These are phyloP conservation scores for Malthinus seriepunctatus DNA, from an alignment of 2,888 invertebrate species.

Conservation along the genomic window DNA sequence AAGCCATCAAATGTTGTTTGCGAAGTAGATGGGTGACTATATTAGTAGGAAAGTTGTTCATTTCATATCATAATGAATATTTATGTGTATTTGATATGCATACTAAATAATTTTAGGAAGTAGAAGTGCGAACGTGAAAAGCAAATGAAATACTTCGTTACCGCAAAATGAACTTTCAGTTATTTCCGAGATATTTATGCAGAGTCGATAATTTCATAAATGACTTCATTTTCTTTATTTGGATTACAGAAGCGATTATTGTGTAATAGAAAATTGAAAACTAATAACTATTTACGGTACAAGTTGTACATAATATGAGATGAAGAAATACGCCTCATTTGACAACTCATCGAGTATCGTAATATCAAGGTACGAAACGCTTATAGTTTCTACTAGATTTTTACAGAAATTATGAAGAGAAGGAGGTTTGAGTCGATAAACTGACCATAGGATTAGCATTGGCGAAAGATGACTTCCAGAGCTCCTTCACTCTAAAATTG, in stretches of 20 bases:
- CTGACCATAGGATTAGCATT: too few relatives aligned
- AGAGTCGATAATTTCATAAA: background rate
- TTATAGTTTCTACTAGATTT: too few relatives aligned
- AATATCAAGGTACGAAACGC: too few relatives aligned
- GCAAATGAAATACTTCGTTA: slow-evolving; percentile 9
- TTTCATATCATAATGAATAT: slow-evolving; percentile 18
- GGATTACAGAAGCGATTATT: background rate
- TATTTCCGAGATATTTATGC: slow-evolving; percentile 6
- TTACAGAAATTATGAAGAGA: too few relatives aligned
- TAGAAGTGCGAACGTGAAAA: slow-evolving; percentile 11
- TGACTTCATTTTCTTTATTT: background rate
- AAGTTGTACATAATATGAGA: background rate
- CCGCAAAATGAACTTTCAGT: slow-evolving; percentile 9
- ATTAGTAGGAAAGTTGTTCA: slow-evolving; percentile 15
- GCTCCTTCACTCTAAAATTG: too few relatives aligned
- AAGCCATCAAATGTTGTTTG: background rate
- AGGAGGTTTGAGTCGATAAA: too few relatives aligned
- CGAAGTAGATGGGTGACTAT: slow-evolving; percentile 7
- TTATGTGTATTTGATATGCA: slow-evolving; percentile 17
- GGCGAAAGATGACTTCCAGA: too few relatives aligned
- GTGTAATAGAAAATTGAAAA: background rate
- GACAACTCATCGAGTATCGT: too few relatives aligned
- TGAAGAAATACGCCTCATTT: too few relatives aligned
- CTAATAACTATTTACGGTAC: background rate
- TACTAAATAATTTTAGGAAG: slow-evolving; percentile 15